Evolutionary conservation across 2,113 vertebrate species (phyloP).

Genomic region (cattle (Bos taurus)): DNA sequence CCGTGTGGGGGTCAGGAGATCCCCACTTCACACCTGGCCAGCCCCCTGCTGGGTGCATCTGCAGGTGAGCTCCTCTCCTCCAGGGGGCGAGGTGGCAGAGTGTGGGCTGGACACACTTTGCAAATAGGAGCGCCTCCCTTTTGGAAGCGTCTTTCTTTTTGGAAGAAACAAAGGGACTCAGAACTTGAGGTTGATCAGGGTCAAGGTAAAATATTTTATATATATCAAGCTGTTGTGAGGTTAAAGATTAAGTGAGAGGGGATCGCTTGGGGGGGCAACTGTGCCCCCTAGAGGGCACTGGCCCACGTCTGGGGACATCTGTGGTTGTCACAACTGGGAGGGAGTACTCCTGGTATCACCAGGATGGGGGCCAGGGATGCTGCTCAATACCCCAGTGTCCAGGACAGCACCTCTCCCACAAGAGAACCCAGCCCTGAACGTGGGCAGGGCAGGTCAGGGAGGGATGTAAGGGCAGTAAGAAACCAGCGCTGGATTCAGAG

Average conservation of each 20-base stretch:
- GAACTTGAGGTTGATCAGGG: neutral
- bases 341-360: neutral
- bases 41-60: neutral
- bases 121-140: neutral
- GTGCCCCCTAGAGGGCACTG: neutral
- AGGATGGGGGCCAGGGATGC: neutral
- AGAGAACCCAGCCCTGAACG: neutral
- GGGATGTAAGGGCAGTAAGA: neutral
- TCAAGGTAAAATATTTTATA: neutral
- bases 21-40: accelerated
- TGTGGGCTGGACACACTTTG: neutral
- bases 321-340: neutral
- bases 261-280: neutral
- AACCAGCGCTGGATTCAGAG: neutral
- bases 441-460: no score
- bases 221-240: neutral
- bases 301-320: neutral
- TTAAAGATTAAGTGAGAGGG: neutral
- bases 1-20: no score
- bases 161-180: neutral
- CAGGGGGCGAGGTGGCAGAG: neutral
- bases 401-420: neutral
- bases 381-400: neutral
- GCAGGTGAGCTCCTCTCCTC: neutral
- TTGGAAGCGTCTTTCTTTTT: no score